These are phyloP conservation scores for Coluber constrictor DNA, from an alignment of 2,797 vertebrate species.

Conservation along the genomic window DNA sequence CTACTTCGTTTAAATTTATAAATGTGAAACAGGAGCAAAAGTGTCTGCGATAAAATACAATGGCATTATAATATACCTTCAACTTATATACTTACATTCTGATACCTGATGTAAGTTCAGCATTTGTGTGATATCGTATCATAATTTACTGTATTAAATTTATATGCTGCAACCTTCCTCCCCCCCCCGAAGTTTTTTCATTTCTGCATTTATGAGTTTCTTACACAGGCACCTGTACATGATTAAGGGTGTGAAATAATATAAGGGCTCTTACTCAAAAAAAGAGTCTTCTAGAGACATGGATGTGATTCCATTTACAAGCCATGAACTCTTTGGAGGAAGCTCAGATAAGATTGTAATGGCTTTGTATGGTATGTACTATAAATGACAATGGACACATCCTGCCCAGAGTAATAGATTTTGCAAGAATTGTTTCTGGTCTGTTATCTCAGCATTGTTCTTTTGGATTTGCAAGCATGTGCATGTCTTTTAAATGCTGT, in stretches of 20 bases:
- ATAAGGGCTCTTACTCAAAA: neutral
- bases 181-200: neutral
- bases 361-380: neutral
- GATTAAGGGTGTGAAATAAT: neutral
- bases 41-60: neutral
- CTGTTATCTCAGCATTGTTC: constrained; percentile 2
- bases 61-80: neutral
- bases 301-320: neutral
- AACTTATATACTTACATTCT: neutral
- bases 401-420: neutral
- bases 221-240: neutral
- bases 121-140: neutral
- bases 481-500: constrained; percentile 26
- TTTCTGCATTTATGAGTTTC: neutral
- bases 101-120: neutral
- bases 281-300: neutral
- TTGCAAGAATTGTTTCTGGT: neutral
- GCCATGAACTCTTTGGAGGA: neutral
- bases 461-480: neutral
- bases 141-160: neutral
- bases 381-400: constrained; percentile 1
- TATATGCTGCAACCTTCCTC: neutral
- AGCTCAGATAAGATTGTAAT: neutral
- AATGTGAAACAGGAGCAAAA: neutral
- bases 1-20: neutral